phyloP scores from a whole-genome alignment of 2,113 vertebrate genomes.

The Polyodon spathula region DNA sequence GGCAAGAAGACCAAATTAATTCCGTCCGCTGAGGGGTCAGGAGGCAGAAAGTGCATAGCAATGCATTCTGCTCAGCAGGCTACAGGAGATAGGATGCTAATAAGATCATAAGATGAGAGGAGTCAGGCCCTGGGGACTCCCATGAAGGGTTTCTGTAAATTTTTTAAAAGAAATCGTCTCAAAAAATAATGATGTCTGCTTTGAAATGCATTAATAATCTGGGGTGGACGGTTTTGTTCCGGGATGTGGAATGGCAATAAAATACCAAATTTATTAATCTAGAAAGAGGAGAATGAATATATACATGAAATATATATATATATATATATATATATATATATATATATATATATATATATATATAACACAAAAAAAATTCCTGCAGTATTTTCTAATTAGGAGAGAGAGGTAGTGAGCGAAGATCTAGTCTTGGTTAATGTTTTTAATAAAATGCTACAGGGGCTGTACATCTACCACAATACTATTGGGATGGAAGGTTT shows the following conservation, averaged over 20 bases:
- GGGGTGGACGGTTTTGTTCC: constrained; percentile 53
- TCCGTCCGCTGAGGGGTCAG: constrained; percentile 82
- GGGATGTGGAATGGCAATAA: constrained; percentile 45
- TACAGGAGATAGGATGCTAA: constrained; percentile 79
- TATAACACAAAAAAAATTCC: too few relatives aligned
- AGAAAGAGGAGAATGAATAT: constrained; percentile 28
- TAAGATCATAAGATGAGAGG: constrained; percentile 83
- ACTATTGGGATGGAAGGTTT: too few relatives aligned
- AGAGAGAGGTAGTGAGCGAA: constrained; percentile 31
- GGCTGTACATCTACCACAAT: too few relatives aligned
- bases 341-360: too few relatives aligned
- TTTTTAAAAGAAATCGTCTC: constrained; percentile 79
- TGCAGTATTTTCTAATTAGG: too few relatives aligned
- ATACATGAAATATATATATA: too few relatives aligned
- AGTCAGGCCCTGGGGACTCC: constrained; percentile 73
- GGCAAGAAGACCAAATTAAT: constrained; percentile 73
- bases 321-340: too few relatives aligned
- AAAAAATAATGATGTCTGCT: constrained; percentile 84
- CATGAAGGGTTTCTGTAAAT: constrained; percentile 81
- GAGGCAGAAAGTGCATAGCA: constrained; percentile 84
- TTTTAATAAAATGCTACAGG: constrained; percentile 19
- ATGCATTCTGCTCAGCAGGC: constrained; percentile 80
- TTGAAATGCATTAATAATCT: constrained; percentile 85
- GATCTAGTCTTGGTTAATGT: constrained; percentile 27
- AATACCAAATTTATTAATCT: constrained; percentile 41